Evolutionary conservation across 2,113 vertebrate genomes (phyloP).

Genomic region (Dasyornis broadbenti): DNA sequence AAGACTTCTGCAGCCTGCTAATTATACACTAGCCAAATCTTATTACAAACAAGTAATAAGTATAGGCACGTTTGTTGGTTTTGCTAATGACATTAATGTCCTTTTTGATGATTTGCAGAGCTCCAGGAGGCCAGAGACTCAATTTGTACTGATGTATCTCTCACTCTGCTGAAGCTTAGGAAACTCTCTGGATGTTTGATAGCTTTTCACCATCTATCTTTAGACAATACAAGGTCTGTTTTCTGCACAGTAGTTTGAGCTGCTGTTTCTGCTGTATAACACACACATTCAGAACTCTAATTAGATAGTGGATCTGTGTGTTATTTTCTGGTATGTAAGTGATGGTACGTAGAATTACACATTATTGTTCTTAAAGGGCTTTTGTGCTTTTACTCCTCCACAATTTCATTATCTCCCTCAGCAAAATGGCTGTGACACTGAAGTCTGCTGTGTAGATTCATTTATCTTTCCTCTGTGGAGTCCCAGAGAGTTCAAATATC

Average conservation of each 20-base stretch:
- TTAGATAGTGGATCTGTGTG: background rate
- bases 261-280: background rate
- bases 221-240: conserved; percentile 29
- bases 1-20: conserved; percentile 28
- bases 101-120: conserved; percentile 52
- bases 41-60: conserved; percentile 63
- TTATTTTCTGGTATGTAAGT: background rate
- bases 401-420: background rate
- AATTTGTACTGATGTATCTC: conserved; percentile 27
- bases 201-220: conserved; percentile 9
- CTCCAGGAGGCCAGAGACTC: background rate
- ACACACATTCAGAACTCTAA: background rate
- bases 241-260: background rate
- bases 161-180: background rate
- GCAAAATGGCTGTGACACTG: background rate
- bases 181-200: background rate
- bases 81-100: conserved; percentile 54
- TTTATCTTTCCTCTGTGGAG: background rate
- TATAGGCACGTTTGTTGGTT: conserved; percentile 42
- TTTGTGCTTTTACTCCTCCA: background rate
- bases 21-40: conserved; percentile 35
- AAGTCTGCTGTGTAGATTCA: background rate
- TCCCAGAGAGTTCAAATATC: background rate
- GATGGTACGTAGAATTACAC: background rate
- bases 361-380: background rate